These are phyloP conservation scores for Anser cygnoides DNA, from an alignment of 2,113 vertebrate species.

Conservation along the genomic window DNA sequence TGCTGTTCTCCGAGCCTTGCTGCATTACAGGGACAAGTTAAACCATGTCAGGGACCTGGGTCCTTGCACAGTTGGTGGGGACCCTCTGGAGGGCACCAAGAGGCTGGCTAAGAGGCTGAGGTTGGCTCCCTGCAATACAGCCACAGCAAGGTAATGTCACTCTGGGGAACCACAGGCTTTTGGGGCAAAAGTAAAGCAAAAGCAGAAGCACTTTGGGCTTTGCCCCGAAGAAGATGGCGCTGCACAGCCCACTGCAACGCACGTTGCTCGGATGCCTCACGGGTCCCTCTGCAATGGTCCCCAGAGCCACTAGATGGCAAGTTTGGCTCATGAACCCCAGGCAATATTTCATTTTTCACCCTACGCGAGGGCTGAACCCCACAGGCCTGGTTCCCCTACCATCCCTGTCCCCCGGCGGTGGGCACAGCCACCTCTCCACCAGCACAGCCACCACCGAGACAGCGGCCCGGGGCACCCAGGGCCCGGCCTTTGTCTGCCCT, in stretches of 20 bases:
- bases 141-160: not conserved
- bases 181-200: not conserved
- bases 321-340: constrained; percentile 13
- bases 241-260: rapidly evolving
- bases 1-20: not conserved
- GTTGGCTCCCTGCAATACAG: rapidly evolving
- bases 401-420: rapidly evolving
- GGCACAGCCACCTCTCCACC: not conserved
- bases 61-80: not conserved
- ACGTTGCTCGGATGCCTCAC: not conserved
- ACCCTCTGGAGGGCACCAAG: not conserved
- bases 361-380: rapidly evolving
- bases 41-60: rapidly evolving
- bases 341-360: not conserved
- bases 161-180: not conserved
- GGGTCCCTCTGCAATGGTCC: constrained; percentile 36
- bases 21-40: not conserved
- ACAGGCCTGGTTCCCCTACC: not conserved
- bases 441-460: rapidly evolving
- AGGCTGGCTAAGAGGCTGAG: not conserved
- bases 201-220: not conserved
- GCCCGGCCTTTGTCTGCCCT: not conserved
- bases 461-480: not conserved
- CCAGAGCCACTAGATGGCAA: constrained; percentile 67
- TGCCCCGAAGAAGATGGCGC: not conserved